These are phyloP conservation scores for Acrossocheilus fasciatus DNA, from an alignment of 2,797 vertebrate genomes.

Conservation along the genomic window DNA sequence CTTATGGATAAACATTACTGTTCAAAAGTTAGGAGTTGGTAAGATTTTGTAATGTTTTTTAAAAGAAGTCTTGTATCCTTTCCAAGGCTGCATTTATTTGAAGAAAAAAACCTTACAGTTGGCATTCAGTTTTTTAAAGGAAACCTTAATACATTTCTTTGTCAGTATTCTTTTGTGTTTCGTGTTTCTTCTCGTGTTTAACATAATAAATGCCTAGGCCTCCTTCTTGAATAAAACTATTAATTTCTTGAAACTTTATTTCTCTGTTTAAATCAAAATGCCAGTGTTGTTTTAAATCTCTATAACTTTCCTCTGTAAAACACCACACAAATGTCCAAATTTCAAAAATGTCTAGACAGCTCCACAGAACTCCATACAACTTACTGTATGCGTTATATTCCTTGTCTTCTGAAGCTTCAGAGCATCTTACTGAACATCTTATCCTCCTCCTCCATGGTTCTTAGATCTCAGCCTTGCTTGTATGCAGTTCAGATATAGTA, in stretches of 20 bases:
- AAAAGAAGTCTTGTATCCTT: background rate
- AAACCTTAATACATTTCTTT: background rate
- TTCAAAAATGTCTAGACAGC: too few relatives aligned
- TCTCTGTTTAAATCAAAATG: background rate
- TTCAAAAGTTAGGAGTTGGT: background rate
- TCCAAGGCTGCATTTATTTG: background rate
- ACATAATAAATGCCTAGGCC: background rate
- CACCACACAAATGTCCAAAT: too few relatives aligned
- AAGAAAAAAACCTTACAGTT: background rate
- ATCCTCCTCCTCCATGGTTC: background rate
- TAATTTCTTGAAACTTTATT: background rate
- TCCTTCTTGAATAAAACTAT: background rate
- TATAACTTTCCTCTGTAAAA: background rate
- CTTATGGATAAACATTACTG: too few relatives aligned
- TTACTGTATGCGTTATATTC: background rate
- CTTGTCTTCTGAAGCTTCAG: background rate
- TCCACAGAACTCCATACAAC: background rate
- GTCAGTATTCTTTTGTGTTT: background rate
- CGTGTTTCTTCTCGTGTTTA: background rate
- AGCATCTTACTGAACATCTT: background rate
- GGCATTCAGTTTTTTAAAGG: background rate
- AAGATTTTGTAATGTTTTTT: background rate
- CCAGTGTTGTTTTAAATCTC: background rate
- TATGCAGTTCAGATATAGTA: too few relatives aligned
- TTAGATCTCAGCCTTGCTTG: too few relatives aligned